phyloP scores from a whole-genome alignment of 2,888 invertebrate genomes.

The Lasius fuliginosus region DNA sequence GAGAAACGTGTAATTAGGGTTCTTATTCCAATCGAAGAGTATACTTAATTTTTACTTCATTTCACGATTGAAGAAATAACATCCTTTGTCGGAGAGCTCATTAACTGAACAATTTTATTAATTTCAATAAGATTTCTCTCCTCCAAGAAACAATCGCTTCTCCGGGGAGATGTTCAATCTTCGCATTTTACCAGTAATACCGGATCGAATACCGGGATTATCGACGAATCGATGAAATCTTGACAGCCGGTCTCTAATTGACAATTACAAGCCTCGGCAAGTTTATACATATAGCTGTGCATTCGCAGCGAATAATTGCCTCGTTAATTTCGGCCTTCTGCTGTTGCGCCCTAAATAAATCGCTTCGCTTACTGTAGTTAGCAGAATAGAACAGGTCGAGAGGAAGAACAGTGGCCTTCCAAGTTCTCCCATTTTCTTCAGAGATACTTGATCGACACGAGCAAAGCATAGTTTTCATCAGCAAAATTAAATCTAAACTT shows the following conservation, averaged over 20 bases:
- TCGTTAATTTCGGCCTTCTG: conserved; percentile 26
- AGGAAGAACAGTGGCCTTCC: neutral
- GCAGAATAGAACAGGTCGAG: neutral
- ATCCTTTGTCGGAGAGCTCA: neutral
- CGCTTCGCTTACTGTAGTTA: neutral
- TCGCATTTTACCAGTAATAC: neutral
- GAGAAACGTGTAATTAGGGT: too few species aligned
- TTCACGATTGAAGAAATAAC: neutral
- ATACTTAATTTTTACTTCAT: neutral
- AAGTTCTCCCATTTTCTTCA: neutral
- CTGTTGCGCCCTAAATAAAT: conserved; percentile 7
- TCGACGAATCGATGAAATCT: conserved; percentile 45
- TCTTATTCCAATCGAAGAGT: too few species aligned
- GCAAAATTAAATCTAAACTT: conserved; percentile 7
- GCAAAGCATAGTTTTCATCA: neutral
- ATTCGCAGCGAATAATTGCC: conserved; percentile 40
- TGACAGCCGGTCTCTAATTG: conserved; percentile 31
- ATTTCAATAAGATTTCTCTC: neutral
- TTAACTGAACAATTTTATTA: neutral
- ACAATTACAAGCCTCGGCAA: conserved; percentile 42
- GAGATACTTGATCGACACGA: conserved; percentile 3
- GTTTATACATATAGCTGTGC: conserved; percentile 37
- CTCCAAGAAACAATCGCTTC: neutral
- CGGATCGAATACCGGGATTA: conserved; percentile 11
- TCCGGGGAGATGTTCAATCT: neutral